Conservation (phyloP, 2,888 invertebrate genomes). For the Volucella bombylans region DNA sequence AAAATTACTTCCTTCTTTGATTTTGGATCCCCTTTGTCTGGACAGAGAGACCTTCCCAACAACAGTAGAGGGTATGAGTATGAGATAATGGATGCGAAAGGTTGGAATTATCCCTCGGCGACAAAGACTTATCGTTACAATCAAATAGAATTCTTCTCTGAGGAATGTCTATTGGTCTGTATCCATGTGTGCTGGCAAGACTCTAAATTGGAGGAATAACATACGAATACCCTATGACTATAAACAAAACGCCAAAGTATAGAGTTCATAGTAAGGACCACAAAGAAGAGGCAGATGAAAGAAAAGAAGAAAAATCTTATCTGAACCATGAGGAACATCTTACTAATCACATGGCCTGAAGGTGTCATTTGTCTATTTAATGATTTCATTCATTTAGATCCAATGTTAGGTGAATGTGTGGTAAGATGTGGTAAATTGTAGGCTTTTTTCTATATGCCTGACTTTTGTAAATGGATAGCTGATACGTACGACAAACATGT, state of each 20-base stretch:
- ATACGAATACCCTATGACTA: not conserved
- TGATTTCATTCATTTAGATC: constrained; percentile 71
- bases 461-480: constrained; percentile 65
- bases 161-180: constrained; percentile 29
- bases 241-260: constrained; percentile 45
- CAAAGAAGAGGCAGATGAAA: not conserved
- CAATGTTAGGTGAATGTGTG: not conserved
- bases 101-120: constrained; percentile 63
- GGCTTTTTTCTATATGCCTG: constrained; percentile 45
- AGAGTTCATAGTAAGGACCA: not conserved
- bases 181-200: not conserved
- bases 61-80: constrained; percentile 7
- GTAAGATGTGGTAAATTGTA: constrained; percentile 54
- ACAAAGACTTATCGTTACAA: constrained; percentile 73
- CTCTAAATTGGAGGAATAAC: constrained; percentile 38
- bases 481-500: constrained; percentile 50
- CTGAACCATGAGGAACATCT: constrained; percentile 60
- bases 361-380: constrained; percentile 74
- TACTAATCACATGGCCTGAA: constrained; percentile 70
- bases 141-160: constrained; percentile 51
- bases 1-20: constrained; percentile 66
- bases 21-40: constrained; percentile 23
- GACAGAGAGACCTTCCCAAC: not conserved
- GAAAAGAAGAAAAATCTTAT: constrained; percentile 35
- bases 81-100: constrained; percentile 55